Conservation (phyloP, 2,113 vertebrate species). For the Pachyramphus minor region DNA sequence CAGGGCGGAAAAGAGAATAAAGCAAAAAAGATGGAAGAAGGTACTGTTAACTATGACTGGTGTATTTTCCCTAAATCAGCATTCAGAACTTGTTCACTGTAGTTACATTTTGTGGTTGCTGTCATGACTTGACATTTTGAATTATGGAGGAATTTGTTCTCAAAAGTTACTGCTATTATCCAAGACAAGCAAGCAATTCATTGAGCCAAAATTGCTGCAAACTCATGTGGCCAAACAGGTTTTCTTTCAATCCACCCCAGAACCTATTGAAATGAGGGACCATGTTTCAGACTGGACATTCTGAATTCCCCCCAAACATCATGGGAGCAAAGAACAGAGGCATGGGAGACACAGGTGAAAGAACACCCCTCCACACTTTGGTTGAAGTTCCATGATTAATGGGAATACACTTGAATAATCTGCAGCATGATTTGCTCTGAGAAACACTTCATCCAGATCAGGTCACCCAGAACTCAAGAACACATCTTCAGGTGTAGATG, state of each 20-base stretch:
- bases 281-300: background rate
- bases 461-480: background rate
- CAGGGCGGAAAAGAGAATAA: background rate
- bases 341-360: fast-evolving
- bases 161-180: background rate
- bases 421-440: background rate
- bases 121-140: background rate
- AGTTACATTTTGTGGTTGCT: background rate
- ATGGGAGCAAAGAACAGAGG: background rate
- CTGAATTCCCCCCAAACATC: background rate
- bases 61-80: background rate
- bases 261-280: background rate
- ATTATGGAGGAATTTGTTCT: background rate
- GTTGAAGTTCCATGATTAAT: background rate
- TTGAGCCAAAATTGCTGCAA: background rate
- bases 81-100: background rate
- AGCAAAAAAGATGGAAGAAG: background rate
- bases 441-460: background rate
- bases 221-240: background rate
- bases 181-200: background rate
- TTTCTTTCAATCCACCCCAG: background rate
- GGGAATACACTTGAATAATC: background rate
- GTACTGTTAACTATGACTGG: background rate
- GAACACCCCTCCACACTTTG: background rate
- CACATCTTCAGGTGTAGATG: background rate